A percentile compares a stretch with the other conserved stretches of the same genome.
Conservation (phyloP, 2,797 vertebrate genomes). For the Neomorphus geoffroyi region DNA sequence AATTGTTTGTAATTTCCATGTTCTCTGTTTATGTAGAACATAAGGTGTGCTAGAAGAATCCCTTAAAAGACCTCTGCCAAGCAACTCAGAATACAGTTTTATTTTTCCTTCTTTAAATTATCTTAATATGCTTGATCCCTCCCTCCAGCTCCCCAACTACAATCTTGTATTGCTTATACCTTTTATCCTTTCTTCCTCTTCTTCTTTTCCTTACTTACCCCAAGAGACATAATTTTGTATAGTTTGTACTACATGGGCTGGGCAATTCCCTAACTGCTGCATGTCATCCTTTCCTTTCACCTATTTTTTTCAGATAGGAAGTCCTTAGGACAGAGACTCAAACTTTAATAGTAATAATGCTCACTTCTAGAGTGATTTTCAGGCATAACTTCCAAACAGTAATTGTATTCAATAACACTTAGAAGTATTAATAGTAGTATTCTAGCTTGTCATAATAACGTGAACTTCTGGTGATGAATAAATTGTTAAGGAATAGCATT, state of each 20-base stretch:
- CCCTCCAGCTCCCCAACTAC: not conserved
- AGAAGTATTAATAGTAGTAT: not conserved
- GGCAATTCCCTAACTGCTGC: not conserved
- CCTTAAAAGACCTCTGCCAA: not conserved
- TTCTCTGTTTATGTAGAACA: not conserved
- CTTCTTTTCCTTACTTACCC: not conserved
- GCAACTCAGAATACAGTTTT: not conserved
- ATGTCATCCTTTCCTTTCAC: not conserved
- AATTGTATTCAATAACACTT: not conserved
- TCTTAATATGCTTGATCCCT: not conserved
- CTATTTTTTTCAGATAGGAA: not conserved
- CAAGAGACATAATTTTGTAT: not conserved
- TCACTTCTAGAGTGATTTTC: not conserved
- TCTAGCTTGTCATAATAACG: not conserved
- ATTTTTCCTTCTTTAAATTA: not conserved
- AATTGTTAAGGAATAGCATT: not conserved
- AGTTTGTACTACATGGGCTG: not conserved
- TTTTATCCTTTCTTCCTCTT: not conserved
- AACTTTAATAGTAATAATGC: not conserved
- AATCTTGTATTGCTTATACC: not conserved
- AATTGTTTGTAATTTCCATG: not conserved
- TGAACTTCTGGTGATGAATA: not conserved
- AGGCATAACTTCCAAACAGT: not conserved
- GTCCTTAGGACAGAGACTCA: not conserved
- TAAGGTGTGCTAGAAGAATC: not conserved